These are phyloP conservation scores for Temnothorax ravouxi DNA, from an alignment of 2,888 invertebrate genomes.

Conservation along the genomic window DNA sequence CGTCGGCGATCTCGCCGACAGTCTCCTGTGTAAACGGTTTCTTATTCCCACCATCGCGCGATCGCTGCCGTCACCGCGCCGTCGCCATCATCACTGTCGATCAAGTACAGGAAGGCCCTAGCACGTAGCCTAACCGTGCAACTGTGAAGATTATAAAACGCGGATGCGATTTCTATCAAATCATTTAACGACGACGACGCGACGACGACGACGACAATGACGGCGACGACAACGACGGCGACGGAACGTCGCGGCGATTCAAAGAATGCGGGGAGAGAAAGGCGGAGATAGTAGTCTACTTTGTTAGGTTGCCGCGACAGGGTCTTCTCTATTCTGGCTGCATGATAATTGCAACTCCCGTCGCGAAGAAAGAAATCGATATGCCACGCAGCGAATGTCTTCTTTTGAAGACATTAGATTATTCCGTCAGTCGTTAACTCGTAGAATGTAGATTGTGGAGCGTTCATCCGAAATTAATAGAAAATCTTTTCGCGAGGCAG, in stretches of 20 bases:
- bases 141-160: conserved; percentile 1
- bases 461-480: background rate
- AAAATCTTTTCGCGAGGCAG: background rate
- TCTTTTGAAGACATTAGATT: conserved; percentile 26
- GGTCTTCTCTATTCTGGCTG: conserved; percentile 5
- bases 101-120: background rate
- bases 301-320: conserved; percentile 21
- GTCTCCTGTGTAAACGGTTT: conserved; percentile 59
- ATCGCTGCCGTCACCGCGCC: conserved; percentile 19
- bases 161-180: conserved; percentile 17
- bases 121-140: background rate
- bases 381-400: background rate
- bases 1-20: conserved; percentile 24
- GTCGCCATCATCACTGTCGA: background rate
- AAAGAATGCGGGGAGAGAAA: background rate
- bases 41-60: conserved; percentile 22
- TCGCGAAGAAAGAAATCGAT: conserved; percentile 9
- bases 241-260: conserved; percentile 16
- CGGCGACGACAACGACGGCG: background rate
- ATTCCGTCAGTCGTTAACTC: conserved; percentile 12
- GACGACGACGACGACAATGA: background rate
- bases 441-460: conserved; percentile 6
- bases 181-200: conserved; percentile 17
- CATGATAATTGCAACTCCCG: conserved; percentile 31
- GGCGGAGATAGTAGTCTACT: conserved; percentile 11